Evolutionary conservation across 1,140 invertebrate species (phyloP), one percentile per base, ranked within the genome.

Genomic region (Colletes gigas): DNA sequence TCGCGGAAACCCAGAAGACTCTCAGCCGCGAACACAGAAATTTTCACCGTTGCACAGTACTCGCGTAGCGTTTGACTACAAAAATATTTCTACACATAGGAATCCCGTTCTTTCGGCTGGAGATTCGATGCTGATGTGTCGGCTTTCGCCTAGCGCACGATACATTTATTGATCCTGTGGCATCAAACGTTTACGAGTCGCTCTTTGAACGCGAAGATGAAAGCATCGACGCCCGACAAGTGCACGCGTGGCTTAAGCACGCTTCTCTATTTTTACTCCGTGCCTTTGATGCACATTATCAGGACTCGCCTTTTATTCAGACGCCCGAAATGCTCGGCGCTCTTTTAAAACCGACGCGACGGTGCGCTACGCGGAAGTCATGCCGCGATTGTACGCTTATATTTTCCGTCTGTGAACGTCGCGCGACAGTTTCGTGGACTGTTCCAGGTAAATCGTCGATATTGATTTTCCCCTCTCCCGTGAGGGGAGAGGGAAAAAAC

Each of bases 281-380:
- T 17, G 82, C 84, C 89, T 91, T 91, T 91, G 90, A 91, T 90
- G 89, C 83, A 79, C 86, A 91, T 91, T 91, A 91, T 90, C 87
- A 82, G 78, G 82, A 83, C 57, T 86, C 65, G 78, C 78, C 78
- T 88, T 88, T 85, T 87, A 87, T 83, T 84, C 84, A 73, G 84
- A 68, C 77, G 84, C 63, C 84, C 81, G 84, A 87, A 86, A 86
- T 83, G 83, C 78, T 68, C 85, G 47, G 41, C 75, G 74, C 39
- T 83, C 78, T 85, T 82, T 78, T 55, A 79, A 70, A 63, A 72
- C 52, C 59, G 62, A 76, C 66, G 59, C 66, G 30, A 7, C 30
- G 67, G 19, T 12, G 19, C 15, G 47, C 50, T 52, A 54, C 52
- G 78, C 72, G 57, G 62, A 73, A 69, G 44, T 80, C 59, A 19